Evolutionary conservation across 1,140 invertebrate species (phyloP).

Genomic region (Metopolophium dirhodum): DNA sequence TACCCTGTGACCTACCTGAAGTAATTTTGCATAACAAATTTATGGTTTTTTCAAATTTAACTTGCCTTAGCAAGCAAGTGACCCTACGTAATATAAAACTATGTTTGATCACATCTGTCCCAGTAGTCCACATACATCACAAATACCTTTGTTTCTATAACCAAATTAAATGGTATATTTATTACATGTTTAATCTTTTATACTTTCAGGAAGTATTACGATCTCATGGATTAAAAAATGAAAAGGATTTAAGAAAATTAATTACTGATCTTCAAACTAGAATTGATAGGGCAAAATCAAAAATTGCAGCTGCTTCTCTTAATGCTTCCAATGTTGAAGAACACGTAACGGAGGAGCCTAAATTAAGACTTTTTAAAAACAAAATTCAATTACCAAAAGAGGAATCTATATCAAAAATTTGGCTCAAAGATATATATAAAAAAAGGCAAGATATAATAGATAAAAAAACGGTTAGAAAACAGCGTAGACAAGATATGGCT

Average conservation of each 20-base stretch:
- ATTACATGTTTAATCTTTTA: not conserved
- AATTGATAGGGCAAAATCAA: constrained; percentile 81
- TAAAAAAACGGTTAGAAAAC: constrained; percentile 73
- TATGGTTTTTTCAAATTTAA: too few species aligned
- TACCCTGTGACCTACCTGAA: too few species aligned
- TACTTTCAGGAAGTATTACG: constrained; percentile 67
- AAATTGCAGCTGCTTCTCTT: constrained; percentile 73
- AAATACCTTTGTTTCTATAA: too few species aligned
- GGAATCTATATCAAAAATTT: constrained; percentile 72
- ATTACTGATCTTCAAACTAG: constrained; percentile 76
- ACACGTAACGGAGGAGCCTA: constrained; percentile 63
- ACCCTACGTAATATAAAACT: too few species aligned
- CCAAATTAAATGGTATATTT: not conserved
- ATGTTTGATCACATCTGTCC: too few species aligned
- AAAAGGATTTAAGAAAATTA: constrained; percentile 74
- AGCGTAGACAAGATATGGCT: constrained; percentile 85
- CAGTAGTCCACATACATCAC: too few species aligned
- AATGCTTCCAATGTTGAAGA: constrained; percentile 61
- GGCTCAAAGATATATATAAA: constrained; percentile 72
- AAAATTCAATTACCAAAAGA: constrained; percentile 68
- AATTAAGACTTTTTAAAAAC: constrained; percentile 62
- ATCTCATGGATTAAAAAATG: constrained; percentile 68
- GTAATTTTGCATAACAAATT: too few species aligned
- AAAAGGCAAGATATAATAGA: constrained; percentile 74
- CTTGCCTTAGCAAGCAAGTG: too few species aligned